phyloP scores from a whole-genome alignment of 2,797 vertebrate species.

The Nasua narica region DNA sequence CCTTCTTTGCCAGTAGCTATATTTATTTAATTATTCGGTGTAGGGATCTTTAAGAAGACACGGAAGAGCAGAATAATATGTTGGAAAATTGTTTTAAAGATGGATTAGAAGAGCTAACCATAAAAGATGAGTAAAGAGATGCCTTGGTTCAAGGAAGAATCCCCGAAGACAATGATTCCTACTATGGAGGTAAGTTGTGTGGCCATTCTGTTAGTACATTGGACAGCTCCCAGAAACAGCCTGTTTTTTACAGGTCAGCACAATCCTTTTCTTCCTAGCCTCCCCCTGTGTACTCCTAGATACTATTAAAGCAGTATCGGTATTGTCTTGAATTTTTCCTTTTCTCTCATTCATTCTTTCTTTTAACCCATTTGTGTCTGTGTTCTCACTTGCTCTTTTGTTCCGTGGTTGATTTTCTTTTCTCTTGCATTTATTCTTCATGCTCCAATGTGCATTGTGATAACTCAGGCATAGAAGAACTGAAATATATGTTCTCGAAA shows the following conservation, averaged over 20 bases:
- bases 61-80: fast-evolving
- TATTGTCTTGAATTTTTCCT: neutral
- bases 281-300: neutral
- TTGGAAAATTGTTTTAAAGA: neutral
- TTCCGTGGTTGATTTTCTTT: neutral
- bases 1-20: neutral
- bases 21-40: neutral
- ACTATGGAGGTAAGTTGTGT: neutral
- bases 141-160: neutral
- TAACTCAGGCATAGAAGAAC: neutral
- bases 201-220: conserved; percentile 58
- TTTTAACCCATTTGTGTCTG: neutral
- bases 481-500: neutral
- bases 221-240: conserved; percentile 82
- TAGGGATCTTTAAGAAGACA: neutral
- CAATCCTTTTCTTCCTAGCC: neutral
- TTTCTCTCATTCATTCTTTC: neutral
- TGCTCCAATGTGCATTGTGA: neutral
- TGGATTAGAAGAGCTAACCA: neutral
- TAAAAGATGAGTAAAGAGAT: neutral
- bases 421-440: neutral
- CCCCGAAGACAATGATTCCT: neutral
- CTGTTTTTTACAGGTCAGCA: conserved; percentile 44
- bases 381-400: neutral
- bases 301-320: neutral